Base-by-base conservation (phyloP, 2,888 invertebrate species). In the Leptinotarsa haldemani region DNA sequence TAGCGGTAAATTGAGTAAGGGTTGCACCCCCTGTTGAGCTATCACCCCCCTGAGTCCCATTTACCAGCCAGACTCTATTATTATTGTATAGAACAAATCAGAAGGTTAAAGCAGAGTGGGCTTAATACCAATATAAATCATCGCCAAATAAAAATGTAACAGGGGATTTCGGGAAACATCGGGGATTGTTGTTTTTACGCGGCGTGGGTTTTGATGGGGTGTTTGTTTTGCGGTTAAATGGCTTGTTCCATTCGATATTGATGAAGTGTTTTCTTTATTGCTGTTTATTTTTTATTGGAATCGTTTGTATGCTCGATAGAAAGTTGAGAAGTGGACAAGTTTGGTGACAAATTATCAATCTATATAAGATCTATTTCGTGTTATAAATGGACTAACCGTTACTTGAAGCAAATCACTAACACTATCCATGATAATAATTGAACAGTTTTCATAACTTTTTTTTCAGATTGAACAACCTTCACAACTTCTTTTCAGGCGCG, bases 11-110 rank as follows among this genome's bases (percentile, higher is more conserved):
- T 88, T 88, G 88, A 84, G 79, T 77, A 72, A 79, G 78, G 79
- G 78, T 73, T 74, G 75, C 74, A 63, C 76, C 74, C 83, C 81
- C 82, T 81, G 82, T 82, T 87, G 88, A 87, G 85, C 84, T 87
- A 87, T 87, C 86, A 87, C 87, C 85, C 88, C 87, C 88, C 69
- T 79, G 87, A 84, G 88, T 84, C 85, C 87, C 87, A 87, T 88
- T 87, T 86, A 85, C 85, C 86, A 84, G 85, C 84, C 86, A 85
- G 86, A 87, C 87, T 88, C 88, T 88, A 88, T 88, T 88, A 88
- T 88, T 87, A 87, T 87, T 87, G 87, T 87, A 87, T 87, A 86
- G 88, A 87, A 87, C 88, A 87, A 87, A 88, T 88, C 87, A 87
- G 86, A 85, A 87, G 86, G 87, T 87, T 86, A 85, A 86, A 84